A percentile compares a stretch with the other conserved stretches of the same genome.
phyloP scores from a whole-genome alignment of 2,797 vertebrate genomes.

The Emys orbicularis region DNA sequence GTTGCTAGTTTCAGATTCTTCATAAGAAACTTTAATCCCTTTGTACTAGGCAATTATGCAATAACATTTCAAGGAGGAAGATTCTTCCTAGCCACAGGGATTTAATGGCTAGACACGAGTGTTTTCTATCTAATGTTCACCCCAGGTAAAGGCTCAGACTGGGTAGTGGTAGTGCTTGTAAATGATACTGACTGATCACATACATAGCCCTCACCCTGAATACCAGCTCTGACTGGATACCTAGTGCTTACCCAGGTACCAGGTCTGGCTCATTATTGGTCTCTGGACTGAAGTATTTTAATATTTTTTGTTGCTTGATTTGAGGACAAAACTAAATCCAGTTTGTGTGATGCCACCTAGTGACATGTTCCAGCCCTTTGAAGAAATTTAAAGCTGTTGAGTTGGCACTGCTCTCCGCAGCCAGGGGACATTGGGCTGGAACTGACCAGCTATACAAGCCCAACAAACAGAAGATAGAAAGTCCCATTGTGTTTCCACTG shows the following conservation, averaged over 20 bases:
- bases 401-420: neutral
- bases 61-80: neutral
- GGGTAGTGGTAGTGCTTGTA: neutral
- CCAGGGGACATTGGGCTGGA: neutral
- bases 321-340: fast-evolving
- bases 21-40: neutral
- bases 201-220: neutral
- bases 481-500: neutral
- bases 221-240: neutral
- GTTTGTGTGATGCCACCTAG: neutral
- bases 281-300: fast-evolving
- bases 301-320: neutral
- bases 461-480: neutral
- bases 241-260: neutral
- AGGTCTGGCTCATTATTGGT: neutral
- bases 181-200: neutral
- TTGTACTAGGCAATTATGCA: neutral
- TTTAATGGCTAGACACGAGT: neutral
- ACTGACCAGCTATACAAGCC: neutral
- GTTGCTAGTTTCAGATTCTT: neutral
- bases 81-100: neutral
- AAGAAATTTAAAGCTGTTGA: neutral
- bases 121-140: neutral
- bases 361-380: neutral
- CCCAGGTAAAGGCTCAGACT: neutral